phyloP scores from a whole-genome alignment of 2,888 invertebrate species.

The Piscicola geometra region DNA sequence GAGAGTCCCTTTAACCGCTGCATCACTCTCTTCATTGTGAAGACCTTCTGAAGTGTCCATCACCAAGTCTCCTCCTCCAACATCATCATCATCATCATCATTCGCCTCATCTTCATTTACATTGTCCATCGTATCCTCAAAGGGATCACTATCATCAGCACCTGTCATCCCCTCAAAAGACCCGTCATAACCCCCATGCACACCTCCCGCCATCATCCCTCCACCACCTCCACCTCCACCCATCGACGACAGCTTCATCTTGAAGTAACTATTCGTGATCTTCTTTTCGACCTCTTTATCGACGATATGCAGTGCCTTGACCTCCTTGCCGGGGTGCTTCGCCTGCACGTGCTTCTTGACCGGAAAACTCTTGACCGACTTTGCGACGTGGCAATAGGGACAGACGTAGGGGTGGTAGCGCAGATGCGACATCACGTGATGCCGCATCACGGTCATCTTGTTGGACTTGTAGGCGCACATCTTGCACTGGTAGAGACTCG shows the following conservation, averaged over 20 bases:
- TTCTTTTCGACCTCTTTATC: slow-evolving; percentile 36
- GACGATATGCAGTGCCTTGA: slow-evolving; percentile 24
- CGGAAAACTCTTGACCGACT: slow-evolving; percentile 38
- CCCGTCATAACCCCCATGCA: neutral
- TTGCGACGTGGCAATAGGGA: slow-evolving; percentile 36
- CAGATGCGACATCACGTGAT: slow-evolving; percentile 40
- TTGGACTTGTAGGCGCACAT: slow-evolving; percentile 35
- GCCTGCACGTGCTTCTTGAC: slow-evolving; percentile 40
- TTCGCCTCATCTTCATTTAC: neutral
- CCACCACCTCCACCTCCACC: no score
- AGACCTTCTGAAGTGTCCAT: neutral
- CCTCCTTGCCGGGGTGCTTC: slow-evolving; percentile 35
- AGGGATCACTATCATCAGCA: slow-evolving; percentile 1
- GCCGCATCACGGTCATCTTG: slow-evolving; percentile 38
- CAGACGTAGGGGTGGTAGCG: slow-evolving; percentile 41
- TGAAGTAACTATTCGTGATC: slow-evolving; percentile 36
- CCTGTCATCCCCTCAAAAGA: neutral
- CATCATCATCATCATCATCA: slow-evolving; percentile 24
- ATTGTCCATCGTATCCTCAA: neutral
- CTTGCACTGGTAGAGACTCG: slow-evolving; percentile 33
- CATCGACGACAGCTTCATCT: slow-evolving; percentile 10
- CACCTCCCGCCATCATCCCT: neutral
- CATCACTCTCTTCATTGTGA: neutral
- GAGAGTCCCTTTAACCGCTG: no score
- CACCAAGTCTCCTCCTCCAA: neutral